These are phyloP conservation scores for Oscheius sp. DNA, from an alignment of 2,888 invertebrate genomes.

Conservation along the genomic window DNA sequence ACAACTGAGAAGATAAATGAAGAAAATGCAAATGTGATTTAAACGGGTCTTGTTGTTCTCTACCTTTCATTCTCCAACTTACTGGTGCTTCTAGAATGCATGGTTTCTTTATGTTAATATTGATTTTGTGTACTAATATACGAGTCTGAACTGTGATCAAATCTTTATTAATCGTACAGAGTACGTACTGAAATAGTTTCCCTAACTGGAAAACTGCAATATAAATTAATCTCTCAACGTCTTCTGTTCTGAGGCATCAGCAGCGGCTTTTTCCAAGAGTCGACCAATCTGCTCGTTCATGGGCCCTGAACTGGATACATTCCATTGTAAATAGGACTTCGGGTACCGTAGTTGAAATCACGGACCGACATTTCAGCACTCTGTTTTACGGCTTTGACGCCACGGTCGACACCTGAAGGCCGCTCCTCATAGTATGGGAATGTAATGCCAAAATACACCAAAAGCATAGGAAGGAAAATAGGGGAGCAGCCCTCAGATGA, in stretches of 20 bases:
- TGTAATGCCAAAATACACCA: neutral
- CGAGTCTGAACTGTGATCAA: neutral
- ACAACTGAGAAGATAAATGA: too few species aligned
- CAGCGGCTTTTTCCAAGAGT: conserved; percentile 39
- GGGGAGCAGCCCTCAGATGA: conserved; percentile 32
- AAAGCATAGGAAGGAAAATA: neutral
- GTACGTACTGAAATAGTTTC: conserved; percentile 35
- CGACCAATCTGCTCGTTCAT: conserved; percentile 59
- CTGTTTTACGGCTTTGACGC: conserved; percentile 56
- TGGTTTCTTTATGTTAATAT: neutral
- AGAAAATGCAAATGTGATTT: neutral
- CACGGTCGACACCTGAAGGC: conserved; percentile 57
- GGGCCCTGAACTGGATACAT: conserved; percentile 45
- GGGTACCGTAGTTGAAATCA: conserved; percentile 47
- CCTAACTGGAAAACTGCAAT: conserved; percentile 34
- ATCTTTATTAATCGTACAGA: conserved; percentile 32
- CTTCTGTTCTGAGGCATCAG: conserved; percentile 52
- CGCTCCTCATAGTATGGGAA: conserved; percentile 21
- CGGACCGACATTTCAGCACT: conserved; percentile 56
- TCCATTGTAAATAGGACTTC: neutral
- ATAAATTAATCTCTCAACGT: conserved; percentile 36
- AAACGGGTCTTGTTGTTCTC: neutral
- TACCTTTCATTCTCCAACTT: neutral
- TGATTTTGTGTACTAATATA: neutral
- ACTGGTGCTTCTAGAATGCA: conserved; percentile 8